phyloP scores from a whole-genome alignment of 2,113 vertebrate species.

The Rhynchopsitta pachyrhyncha region DNA sequence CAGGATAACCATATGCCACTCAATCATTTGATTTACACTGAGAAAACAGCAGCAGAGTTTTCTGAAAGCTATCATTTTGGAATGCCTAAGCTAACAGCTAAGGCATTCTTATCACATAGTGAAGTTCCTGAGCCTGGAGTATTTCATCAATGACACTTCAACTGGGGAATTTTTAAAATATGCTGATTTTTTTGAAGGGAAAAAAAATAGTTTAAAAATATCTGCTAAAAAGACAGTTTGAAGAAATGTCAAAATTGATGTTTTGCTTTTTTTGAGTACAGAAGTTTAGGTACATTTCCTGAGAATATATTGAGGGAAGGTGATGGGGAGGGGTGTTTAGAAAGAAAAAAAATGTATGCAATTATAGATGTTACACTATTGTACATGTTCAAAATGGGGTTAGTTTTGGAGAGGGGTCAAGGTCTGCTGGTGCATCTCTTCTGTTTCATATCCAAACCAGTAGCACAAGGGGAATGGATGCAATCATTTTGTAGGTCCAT shows the following conservation, averaged over 20 bases:
- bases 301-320: background rate
- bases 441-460: background rate
- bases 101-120: conserved; percentile 22
- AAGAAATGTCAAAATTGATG: background rate
- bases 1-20: conserved; percentile 45
- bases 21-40: conserved; percentile 51
- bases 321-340: background rate
- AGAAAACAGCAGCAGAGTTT: conserved; percentile 54
- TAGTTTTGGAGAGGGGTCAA: background rate
- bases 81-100: conserved; percentile 19
- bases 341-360: background rate
- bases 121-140: conserved; percentile 5
- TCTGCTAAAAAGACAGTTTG: background rate
- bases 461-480: background rate
- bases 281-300: background rate
- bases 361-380: accelerated
- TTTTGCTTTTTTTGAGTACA: background rate
- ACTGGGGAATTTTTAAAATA: conserved; percentile 15
- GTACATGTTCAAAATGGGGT: accelerated
- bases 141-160: background rate
- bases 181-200: background rate
- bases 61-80: conserved; percentile 57
- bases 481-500: accelerated
- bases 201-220: background rate
- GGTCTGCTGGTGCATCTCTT: background rate